Percentiles rank a stretch among this genome's conserved stretches.
phyloP scores from a whole-genome alignment of 92 coral and sea anemone species.

The Zoanthus solanderi region DNA sequence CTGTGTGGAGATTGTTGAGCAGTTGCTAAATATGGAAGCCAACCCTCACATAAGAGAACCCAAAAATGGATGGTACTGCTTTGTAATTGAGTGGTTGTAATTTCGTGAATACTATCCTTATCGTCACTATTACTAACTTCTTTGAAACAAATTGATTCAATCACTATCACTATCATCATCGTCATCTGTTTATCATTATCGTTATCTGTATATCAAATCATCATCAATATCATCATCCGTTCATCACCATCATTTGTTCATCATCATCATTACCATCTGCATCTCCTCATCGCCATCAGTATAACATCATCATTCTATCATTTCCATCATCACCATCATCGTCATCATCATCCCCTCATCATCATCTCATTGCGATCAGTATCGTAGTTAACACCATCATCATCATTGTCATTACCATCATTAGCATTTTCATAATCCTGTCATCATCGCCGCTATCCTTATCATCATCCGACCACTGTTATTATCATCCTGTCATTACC shows the following conservation, averaged over 20 bases:
- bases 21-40: slow-evolving; percentile 89
- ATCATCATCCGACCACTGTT: neutral
- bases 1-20: slow-evolving; percentile 92
- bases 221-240: too few relatives aligned
- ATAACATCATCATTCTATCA: neutral
- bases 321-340: too few relatives aligned
- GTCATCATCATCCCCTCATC: neutral
- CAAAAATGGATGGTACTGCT: slow-evolving; percentile 89
- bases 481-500: neutral
- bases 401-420: neutral
- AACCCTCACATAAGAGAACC: slow-evolving; percentile 95
- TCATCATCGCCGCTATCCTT: neutral
- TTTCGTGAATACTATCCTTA: slow-evolving; percentile 4
- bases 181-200: too few relatives aligned
- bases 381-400: neutral
- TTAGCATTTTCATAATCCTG: neutral
- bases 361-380: neutral
- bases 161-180: too few relatives aligned
- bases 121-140: too few relatives aligned
- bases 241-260: neutral
- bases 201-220: neutral
- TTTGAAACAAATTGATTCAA: too few relatives aligned
- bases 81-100: slow-evolving; percentile 81
- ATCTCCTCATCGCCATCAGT: neutral
- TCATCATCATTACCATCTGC: neutral